Conservation (phyloP, 2,888 invertebrate species). For the Merodon equestris region DNA sequence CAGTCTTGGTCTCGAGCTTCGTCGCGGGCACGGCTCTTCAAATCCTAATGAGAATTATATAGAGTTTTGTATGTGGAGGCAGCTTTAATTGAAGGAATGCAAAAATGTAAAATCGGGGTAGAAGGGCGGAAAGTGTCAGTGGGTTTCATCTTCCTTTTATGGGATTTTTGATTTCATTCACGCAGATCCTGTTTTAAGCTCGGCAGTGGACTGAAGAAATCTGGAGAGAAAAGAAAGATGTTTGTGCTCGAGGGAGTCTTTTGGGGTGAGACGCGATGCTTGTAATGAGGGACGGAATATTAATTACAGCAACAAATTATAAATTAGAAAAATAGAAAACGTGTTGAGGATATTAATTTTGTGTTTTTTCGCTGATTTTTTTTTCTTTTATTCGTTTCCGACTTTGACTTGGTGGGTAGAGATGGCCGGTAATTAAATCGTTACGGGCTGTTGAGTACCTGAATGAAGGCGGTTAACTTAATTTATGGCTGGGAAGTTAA, state of each 20-base stretch:
- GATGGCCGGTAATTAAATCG: slow-evolving; percentile 60
- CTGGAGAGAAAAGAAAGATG: slow-evolving; percentile 15
- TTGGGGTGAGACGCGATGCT: slow-evolving; percentile 31
- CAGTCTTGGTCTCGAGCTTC: slow-evolving; percentile 4
- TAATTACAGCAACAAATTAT: slow-evolving; percentile 66
- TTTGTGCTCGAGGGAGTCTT: slow-evolving; percentile 52
- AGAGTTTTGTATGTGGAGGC: slow-evolving; percentile 68
- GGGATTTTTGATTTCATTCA: slow-evolving; percentile 58
- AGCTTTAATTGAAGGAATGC: slow-evolving; percentile 58
- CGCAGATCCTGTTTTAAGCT: slow-evolving; percentile 62
- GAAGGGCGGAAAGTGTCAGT: slow-evolving; percentile 14
- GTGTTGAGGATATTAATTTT: slow-evolving; percentile 67
- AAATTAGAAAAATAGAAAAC: slow-evolving; percentile 67
- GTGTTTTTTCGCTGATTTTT: slow-evolving; percentile 5
- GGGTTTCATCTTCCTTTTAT: slow-evolving; percentile 14
- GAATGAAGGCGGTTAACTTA: slow-evolving; percentile 34
- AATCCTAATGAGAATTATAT: slow-evolving; percentile 68
- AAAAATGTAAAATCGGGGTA: background rate
- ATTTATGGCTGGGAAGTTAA: slow-evolving; percentile 45
- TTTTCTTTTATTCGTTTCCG: too few species aligned
- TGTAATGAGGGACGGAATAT: slow-evolving; percentile 64
- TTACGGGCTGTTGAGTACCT: slow-evolving; percentile 59
- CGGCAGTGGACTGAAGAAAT: slow-evolving; percentile 3
- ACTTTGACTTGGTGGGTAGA: slow-evolving; percentile 23
- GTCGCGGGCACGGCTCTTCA: slow-evolving; percentile 32